Percentiles rank a stretch among this genome's conserved stretches.
Conservation (phyloP, 2,113 vertebrate species). For the Amphilophus citrinellus region DNA sequence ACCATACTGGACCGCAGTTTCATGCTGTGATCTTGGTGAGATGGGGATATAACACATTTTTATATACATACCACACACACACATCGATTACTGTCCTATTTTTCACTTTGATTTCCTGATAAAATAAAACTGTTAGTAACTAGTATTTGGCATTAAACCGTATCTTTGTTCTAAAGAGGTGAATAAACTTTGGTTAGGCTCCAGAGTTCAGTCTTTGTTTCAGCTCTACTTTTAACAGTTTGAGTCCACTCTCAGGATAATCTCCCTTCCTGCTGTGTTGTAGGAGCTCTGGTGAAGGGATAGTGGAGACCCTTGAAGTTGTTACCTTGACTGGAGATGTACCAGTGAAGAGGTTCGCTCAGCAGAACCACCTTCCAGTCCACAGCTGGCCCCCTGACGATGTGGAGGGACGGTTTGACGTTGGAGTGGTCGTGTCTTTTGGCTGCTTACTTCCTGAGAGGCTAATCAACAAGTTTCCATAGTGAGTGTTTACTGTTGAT, state of each 20-base stretch:
- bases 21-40: no score
- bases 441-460: constrained; percentile 88
- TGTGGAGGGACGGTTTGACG: constrained; percentile 83
- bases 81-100: neutral
- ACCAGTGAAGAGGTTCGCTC: constrained; percentile 86
- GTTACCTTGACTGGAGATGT: constrained; percentile 84
- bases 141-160: neutral
- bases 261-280: constrained; percentile 10
- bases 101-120: neutral
- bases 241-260: no score
- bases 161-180: neutral
- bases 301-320: constrained; percentile 89
- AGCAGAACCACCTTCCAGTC: constrained; percentile 80
- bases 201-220: neutral
- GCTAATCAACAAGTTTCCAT: constrained; percentile 93
- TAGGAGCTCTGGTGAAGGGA: constrained; percentile 58
- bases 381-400: constrained; percentile 88
- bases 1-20: no score
- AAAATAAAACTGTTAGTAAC: neutral
- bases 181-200: neutral
- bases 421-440: constrained; percentile 95
- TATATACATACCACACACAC: neutral
- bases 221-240: neutral
- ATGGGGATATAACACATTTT: no score
- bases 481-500: constrained; percentile 79